A percentile compares a stretch with the other conserved stretches of the same genome.
Conservation (phyloP, 2,888 invertebrate genomes). For the Callimorpha dominula region DNA sequence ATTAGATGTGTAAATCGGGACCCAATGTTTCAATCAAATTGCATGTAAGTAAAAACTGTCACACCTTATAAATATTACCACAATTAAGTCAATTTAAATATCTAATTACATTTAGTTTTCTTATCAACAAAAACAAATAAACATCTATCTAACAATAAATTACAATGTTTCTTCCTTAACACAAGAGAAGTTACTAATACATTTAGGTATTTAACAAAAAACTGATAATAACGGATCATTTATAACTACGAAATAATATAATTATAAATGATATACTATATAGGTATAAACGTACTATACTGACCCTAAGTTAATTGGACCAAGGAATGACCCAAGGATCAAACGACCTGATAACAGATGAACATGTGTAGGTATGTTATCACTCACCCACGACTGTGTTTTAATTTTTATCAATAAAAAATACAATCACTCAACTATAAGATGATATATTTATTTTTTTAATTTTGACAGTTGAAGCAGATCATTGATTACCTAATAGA, state of each 20-base stretch:
- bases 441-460: constrained; percentile 14
- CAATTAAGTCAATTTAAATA: background rate
- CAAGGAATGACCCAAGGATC: constrained; percentile 69
- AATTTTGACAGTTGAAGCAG: background rate
- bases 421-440: constrained; percentile 16
- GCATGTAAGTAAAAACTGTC: background rate
- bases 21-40: background rate
- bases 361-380: constrained; percentile 49
- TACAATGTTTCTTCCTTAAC: background rate
- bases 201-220: background rate
- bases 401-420: constrained; percentile 19
- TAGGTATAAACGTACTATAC: constrained; percentile 12
- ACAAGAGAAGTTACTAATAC: background rate
- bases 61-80: background rate
- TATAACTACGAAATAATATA: constrained; percentile 14
- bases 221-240: background rate
- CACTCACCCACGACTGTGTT: constrained; percentile 29
- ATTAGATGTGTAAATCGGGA: too few species aligned
- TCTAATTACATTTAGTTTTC: background rate
- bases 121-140: background rate
- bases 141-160: too few species aligned
- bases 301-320: constrained; percentile 66
- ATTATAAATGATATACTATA: background rate
- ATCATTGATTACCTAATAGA: too few species aligned
- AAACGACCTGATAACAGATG: constrained; percentile 53